phyloP scores from a whole-genome alignment of 2,888 invertebrate genomes.

The Clostera curtula region DNA sequence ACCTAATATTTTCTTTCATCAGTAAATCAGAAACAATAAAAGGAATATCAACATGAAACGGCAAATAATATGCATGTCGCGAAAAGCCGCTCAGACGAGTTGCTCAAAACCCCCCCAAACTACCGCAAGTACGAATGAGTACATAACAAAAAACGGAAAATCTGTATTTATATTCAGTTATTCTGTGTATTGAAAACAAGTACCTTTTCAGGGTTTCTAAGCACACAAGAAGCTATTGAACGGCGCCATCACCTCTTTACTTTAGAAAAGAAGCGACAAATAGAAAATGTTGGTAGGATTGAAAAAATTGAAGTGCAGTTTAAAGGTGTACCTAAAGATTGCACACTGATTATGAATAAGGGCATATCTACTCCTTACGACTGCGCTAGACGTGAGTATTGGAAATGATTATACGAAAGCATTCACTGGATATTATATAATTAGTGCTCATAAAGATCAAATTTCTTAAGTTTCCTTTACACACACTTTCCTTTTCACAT shows the following conservation, averaged over 20 bases:
- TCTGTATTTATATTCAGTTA: too few relatives aligned
- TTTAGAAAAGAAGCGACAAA: constrained; percentile 84
- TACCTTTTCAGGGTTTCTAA: constrained; percentile 59
- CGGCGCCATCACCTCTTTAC: constrained; percentile 83
- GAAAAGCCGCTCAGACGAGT: constrained; percentile 30
- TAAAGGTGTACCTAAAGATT: constrained; percentile 82
- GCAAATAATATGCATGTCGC: constrained; percentile 34
- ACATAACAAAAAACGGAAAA: too few relatives aligned
- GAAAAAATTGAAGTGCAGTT: constrained; percentile 94
- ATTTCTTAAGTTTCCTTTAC: too few relatives aligned
- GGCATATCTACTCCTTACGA: constrained; percentile 93
- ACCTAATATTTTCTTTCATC: not conserved
- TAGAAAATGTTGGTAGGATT: constrained; percentile 83
- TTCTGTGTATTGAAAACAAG: too few relatives aligned
- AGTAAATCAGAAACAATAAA: not conserved
- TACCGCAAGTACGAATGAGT: too few relatives aligned
- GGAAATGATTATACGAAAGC: not conserved
- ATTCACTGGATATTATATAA: not conserved
- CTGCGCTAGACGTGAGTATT: constrained; percentile 87
- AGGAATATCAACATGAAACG: constrained; percentile 40
- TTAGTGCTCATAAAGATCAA: too few relatives aligned
- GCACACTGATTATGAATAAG: constrained; percentile 91
- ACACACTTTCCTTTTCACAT: not conserved
- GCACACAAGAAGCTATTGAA: constrained; percentile 68
- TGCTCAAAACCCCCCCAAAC: constrained; percentile 22